A percentile compares a stretch with the other conserved stretches of the same genome.
Conservation (phyloP, 2,888 invertebrate species). For the Scaptomyza caliginosa region DNA sequence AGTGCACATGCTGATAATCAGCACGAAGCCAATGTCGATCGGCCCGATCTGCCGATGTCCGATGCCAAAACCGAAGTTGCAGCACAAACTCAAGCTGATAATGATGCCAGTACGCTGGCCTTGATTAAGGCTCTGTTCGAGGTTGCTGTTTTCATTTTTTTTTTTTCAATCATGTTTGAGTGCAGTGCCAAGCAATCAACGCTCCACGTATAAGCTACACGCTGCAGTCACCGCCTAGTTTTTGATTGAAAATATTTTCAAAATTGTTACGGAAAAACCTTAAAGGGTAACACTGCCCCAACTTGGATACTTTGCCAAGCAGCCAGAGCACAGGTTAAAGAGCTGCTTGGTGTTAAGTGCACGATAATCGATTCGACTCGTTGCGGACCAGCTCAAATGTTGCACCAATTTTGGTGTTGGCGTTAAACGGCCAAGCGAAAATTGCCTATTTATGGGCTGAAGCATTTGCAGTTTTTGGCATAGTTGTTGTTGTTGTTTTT, state of each 20-base stretch:
- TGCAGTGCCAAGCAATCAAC: conserved; percentile 53
- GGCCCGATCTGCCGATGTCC: conserved; percentile 37
- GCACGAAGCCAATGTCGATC: conserved; percentile 52
- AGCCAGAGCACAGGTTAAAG: conserved; percentile 66
- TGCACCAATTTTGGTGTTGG: conserved; percentile 64
- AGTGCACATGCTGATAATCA: conserved; percentile 76
- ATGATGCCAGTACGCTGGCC: conserved; percentile 60
- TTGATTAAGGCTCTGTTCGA: conserved; percentile 50
- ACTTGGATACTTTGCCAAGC: conserved; percentile 15
- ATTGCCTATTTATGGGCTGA: conserved; percentile 73
- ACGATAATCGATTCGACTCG: conserved; percentile 78
- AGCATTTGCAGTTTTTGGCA: conserved; percentile 24
- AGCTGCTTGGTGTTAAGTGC: conserved; percentile 77
- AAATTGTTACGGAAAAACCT: conserved; percentile 71
- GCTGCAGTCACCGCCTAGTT: conserved; percentile 62
- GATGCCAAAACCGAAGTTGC: conserved; percentile 25
- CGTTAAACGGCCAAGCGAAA: conserved; percentile 73
- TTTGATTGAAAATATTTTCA: conserved; percentile 69
- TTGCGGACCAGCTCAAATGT: conserved; percentile 37
- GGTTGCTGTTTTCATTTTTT: conserved; percentile 30
- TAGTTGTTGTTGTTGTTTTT: too few relatives aligned
- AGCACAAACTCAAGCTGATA: conserved; percentile 44
- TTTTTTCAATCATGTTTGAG: conserved; percentile 52
- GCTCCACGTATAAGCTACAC: conserved; percentile 39
- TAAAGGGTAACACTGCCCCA: conserved; percentile 63